These are phyloP conservation scores for Acanthosepion lycidas DNA, from an alignment of 2,888 invertebrate species.

Conservation along the genomic window DNA sequence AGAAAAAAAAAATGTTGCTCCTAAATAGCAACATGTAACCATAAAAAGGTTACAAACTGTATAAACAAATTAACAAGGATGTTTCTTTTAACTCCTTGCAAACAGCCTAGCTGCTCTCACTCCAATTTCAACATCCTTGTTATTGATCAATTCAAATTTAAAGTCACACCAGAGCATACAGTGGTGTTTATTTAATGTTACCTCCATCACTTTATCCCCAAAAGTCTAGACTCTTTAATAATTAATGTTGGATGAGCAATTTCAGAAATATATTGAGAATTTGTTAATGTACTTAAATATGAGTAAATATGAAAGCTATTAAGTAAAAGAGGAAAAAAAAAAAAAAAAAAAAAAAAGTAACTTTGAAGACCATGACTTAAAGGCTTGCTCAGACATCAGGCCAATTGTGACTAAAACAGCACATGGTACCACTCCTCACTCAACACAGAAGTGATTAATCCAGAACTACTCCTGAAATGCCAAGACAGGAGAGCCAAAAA, in stretches of 20 bases:
- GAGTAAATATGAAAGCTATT: neutral
- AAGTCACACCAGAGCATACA: neutral
- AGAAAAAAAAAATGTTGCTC: neutral
- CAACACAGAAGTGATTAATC: neutral
- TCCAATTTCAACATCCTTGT: neutral
- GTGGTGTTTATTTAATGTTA: neutral
- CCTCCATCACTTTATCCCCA: neutral
- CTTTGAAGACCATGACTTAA: neutral
- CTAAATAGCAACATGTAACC: slow-evolving; percentile 35
- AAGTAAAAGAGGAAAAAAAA: neutral
- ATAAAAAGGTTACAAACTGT: neutral
- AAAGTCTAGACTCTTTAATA: neutral
- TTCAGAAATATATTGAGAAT: neutral
- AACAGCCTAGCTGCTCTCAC: too few species aligned
- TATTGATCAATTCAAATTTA: neutral
- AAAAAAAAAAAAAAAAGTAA: neutral
- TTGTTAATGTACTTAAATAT: neutral
- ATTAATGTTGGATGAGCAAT: neutral
- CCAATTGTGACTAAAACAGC: neutral
- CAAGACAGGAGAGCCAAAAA: neutral
- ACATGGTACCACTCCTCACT: neutral
- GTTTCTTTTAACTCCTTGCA: too few species aligned
- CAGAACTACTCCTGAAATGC: neutral
- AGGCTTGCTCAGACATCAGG: too few species aligned
- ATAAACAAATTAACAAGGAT: too few species aligned